Percentiles rank a stretch among this genome's conserved stretches.
Evolutionary conservation across 1,140 invertebrate genomes (phyloP).

Genomic region (Papilio helenus): DNA sequence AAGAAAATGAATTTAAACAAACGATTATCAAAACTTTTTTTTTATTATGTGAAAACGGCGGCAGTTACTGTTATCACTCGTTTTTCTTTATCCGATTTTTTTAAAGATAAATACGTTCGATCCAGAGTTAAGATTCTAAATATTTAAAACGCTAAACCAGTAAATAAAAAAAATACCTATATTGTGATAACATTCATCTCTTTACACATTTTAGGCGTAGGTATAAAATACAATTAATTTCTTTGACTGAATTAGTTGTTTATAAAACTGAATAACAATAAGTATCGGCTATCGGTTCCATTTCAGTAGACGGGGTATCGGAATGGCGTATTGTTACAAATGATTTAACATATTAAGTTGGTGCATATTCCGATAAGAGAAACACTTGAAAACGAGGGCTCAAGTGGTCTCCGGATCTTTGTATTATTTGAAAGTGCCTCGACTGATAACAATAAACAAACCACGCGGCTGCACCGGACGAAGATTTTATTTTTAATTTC

Average conservation of each 20-base stretch:
- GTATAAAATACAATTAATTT: background rate
- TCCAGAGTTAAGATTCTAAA: too few relatives aligned
- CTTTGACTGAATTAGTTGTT: background rate
- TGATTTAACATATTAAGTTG: slow-evolving; percentile 32
- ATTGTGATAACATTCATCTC: background rate
- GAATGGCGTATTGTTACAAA: slow-evolving; percentile 26
- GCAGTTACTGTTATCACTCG: too few relatives aligned
- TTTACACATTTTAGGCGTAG: background rate
- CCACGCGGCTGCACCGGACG: slow-evolving; percentile 3
- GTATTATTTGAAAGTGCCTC: slow-evolving; percentile 33
- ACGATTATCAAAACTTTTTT: too few relatives aligned
- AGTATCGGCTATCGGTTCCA: background rate
- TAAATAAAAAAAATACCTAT: too few relatives aligned
- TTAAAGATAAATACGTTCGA: too few relatives aligned
- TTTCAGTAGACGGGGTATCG: background rate
- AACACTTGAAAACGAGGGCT: slow-evolving; percentile 24
- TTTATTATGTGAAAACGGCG: too few relatives aligned
- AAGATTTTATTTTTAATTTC: slow-evolving; percentile 10
- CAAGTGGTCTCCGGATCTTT: slow-evolving; percentile 31
- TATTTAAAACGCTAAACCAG: too few relatives aligned
- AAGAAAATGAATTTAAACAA: too few relatives aligned
- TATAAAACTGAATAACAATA: background rate
- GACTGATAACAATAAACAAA: slow-evolving; percentile 37
- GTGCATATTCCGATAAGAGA: slow-evolving; percentile 34
- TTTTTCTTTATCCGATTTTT: too few relatives aligned